Percentiles rank a stretch among this genome's conserved stretches.
These are phyloP conservation scores for Orchestia grillus DNA, from an alignment of 1,140 invertebrate species.

Conservation along the genomic window DNA sequence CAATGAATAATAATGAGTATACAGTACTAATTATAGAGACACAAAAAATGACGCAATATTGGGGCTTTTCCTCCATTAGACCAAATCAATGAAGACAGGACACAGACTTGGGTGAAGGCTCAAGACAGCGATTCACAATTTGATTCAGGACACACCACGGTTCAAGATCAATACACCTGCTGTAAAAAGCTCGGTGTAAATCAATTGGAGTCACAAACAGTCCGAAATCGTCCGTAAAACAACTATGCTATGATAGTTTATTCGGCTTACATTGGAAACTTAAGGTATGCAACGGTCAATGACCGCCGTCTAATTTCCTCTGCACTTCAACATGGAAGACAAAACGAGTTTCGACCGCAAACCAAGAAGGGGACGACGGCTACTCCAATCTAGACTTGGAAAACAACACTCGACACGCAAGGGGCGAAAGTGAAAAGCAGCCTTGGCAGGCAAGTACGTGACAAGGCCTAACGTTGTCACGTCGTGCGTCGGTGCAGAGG, in stretches of 20 bases:
- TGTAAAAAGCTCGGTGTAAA: neutral
- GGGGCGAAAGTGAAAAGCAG: constrained; percentile 3
- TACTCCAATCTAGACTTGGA: neutral
- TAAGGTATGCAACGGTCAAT: neutral
- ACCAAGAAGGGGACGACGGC: neutral
- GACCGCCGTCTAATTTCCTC: neutral
- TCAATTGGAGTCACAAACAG: neutral
- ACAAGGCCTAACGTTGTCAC: neutral
- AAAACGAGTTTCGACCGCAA: neutral
- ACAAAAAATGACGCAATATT: neutral
- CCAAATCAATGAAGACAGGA: neutral
- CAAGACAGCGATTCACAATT: neutral
- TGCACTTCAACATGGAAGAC: neutral
- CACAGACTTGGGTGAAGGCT: neutral
- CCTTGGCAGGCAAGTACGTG: constrained; percentile 4
- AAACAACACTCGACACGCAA: neutral
- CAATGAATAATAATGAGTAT: neutral
- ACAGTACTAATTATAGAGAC: neutral
- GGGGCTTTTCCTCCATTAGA: neutral
- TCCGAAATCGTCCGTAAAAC: neutral
- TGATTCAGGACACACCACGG: neutral
- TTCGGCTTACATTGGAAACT: neutral
- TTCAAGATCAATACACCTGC: neutral
- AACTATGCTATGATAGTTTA: neutral
- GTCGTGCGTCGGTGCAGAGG: neutral